These are phyloP conservation scores for Apteryx owenii DNA, from an alignment of 2,113 vertebrate species.

Conservation along the genomic window DNA sequence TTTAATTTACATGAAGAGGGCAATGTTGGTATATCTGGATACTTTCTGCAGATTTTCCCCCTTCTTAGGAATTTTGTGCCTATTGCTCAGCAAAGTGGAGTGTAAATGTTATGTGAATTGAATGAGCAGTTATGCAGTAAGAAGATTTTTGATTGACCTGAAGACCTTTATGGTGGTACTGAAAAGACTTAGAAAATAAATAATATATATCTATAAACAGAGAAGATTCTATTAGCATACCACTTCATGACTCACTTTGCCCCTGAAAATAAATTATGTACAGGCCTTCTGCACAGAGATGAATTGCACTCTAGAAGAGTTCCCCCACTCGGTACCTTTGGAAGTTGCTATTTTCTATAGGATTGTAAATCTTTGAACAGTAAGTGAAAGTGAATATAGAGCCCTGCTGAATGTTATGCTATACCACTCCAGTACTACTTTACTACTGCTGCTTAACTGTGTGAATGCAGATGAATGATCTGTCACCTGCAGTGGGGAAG, in stretches of 20 bases:
- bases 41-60: constrained; percentile 45
- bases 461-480: neutral
- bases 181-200: constrained; percentile 61
- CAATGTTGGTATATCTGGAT: constrained; percentile 23
- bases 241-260: constrained; percentile 28
- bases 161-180: constrained; percentile 35
- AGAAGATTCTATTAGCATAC: constrained; percentile 62
- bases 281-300: constrained; percentile 9
- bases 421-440: neutral
- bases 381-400: neutral
- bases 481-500: neutral
- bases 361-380: neutral
- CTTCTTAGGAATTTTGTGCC: constrained; percentile 65
- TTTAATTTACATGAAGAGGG: neutral
- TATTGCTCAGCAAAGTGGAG: constrained; percentile 42
- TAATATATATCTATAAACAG: constrained; percentile 65
- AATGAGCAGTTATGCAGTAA: constrained; percentile 17
- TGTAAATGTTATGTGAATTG: constrained; percentile 45
- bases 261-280: neutral
- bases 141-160: constrained; percentile 28
- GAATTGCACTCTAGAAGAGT: neutral
- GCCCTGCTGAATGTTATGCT: neutral
- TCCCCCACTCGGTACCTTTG: neutral
- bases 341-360: neutral
- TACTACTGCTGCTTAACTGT: neutral